phyloP scores from a whole-genome alignment of 2,113 vertebrate species.

The Ailuropoda melanoleuca region DNA sequence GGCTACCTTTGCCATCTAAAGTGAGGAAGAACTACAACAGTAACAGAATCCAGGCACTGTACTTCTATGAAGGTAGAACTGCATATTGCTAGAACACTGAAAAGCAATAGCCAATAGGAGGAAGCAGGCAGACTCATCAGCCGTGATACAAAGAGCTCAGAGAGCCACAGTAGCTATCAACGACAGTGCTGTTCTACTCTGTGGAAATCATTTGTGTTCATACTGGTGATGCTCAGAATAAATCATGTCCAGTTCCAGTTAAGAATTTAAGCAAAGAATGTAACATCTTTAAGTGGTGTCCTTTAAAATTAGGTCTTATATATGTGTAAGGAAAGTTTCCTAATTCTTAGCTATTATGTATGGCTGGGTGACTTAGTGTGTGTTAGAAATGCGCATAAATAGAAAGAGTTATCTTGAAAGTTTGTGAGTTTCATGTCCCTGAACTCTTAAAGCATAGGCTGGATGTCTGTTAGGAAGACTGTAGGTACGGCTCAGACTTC shows the following conservation, averaged over 20 bases:
- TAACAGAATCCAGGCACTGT: neutral
- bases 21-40: neutral
- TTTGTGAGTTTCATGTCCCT: neutral
- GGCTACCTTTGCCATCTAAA: neutral
- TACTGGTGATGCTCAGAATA: neutral
- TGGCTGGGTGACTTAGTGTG: neutral
- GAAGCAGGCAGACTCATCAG: neutral
- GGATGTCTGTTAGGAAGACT: neutral
- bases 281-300: neutral
- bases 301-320: neutral
- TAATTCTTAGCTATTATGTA: neutral
- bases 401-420: constrained; percentile 15
- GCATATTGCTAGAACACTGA: neutral
- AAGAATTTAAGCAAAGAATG: neutral
- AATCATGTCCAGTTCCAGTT: neutral
- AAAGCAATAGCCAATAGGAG: neutral
- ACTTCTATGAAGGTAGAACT: neutral
- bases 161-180: neutral
- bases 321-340: neutral
- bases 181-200: neutral
- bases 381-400: neutral
- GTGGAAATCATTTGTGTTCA: neutral
- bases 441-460: neutral
- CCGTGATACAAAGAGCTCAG: neutral
- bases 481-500: neutral